These are phyloP conservation scores for Apostichopus japonicus DNA, from an alignment of 35 echinoderm and acorn worm genomes.

Conservation along the genomic window DNA sequence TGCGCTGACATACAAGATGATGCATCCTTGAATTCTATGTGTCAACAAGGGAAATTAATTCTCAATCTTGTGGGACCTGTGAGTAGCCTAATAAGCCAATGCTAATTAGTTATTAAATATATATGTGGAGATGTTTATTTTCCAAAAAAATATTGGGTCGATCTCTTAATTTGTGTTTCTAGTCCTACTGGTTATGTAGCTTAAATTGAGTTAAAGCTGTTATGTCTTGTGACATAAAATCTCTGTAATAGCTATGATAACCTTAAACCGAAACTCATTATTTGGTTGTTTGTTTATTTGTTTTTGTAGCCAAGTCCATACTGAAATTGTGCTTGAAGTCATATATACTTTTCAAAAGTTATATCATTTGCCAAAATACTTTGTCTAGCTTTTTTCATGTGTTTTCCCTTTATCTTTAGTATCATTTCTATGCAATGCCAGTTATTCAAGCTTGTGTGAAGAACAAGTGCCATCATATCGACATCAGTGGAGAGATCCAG, in stretches of 20 bases:
- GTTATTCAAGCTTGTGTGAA: conserved; percentile 44
- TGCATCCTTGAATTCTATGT: conserved; percentile 49
- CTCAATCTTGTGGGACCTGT: conserved; percentile 49
- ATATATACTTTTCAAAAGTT: not conserved
- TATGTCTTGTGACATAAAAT: no score
- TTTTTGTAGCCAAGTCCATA: no score
- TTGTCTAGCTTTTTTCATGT: no score
- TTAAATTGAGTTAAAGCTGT: no score
- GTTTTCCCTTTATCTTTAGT: not conserved
- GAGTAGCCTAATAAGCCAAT: not conserved
- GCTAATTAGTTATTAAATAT: no score
- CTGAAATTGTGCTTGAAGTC: not conserved
- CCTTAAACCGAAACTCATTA: no score
- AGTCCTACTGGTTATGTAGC: no score
- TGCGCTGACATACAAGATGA: conserved; percentile 49
- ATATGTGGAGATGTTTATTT: no score
- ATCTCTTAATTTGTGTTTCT: no score
- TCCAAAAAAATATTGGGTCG: no score
- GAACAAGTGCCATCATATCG: conserved; percentile 43
- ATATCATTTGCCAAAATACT: not conserved
- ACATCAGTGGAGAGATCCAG: conserved; percentile 38
- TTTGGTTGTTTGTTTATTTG: no score
- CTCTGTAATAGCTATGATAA: no score
- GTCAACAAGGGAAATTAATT: conserved; percentile 48
- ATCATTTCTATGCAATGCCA: conserved; percentile 34